Conservation (phyloP, 2,797 vertebrate species). For the Danio kyathit region DNA sequence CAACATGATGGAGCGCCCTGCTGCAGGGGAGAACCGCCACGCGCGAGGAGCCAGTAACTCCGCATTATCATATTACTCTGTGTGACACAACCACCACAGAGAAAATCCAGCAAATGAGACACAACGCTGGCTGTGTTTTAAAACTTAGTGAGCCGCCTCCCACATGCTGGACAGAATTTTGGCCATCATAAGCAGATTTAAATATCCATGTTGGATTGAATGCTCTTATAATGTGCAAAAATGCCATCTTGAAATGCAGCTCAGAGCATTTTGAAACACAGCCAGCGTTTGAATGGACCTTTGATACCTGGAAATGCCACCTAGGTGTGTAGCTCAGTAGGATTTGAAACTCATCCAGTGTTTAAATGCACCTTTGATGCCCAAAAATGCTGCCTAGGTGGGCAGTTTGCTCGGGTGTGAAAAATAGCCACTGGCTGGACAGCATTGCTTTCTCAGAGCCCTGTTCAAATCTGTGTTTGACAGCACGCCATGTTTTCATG, state of each 20-base stretch:
- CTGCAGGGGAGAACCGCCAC: conserved; percentile 54
- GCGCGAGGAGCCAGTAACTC: conserved; percentile 58
- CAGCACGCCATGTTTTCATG: conserved; percentile 31
- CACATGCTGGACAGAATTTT: background rate
- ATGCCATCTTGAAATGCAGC: conserved; percentile 2
- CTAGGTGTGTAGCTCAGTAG: background rate
- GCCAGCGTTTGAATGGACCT: conserved; percentile 16
- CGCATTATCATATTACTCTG: conserved; percentile 59
- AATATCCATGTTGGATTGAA: background rate
- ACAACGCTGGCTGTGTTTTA: conserved; percentile 11
- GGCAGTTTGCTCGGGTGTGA: conserved; percentile 1
- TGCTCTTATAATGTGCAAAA: background rate
- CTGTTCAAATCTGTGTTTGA: conserved; percentile 18
- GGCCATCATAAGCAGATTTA: background rate
- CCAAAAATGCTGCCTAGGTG: conserved; percentile 1
- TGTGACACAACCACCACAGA: conserved; percentile 49
- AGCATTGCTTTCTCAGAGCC: conserved; percentile 25
- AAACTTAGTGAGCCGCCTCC: background rate
- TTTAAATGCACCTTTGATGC: conserved; percentile 21
- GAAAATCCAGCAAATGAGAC: conserved; percentile 33
- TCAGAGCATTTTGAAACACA: background rate
- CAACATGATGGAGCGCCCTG: conserved; percentile 58
- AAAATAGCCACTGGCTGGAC: conserved; percentile 17
- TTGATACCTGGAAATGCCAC: background rate
- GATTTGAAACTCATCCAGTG: conserved; percentile 14